Conservation (phyloP, 37 sponge, comb jelly and placozoan genomes). For the Chondrosia reniformis region DNA sequence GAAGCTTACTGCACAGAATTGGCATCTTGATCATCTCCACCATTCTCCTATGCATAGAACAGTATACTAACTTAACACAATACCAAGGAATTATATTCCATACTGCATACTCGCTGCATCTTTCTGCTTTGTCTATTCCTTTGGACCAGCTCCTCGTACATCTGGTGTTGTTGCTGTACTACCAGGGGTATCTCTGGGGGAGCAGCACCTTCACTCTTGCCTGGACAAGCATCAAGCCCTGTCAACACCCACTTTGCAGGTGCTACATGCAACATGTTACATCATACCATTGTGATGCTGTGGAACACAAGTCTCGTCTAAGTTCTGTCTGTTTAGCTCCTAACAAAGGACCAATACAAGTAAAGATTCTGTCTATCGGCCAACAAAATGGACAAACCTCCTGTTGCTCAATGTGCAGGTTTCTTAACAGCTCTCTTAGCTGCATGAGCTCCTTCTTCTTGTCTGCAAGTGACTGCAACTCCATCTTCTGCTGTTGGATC, state of each 20-base stretch:
- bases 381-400: no score
- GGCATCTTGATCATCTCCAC: neutral
- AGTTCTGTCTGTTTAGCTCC: no score
- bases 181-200: no score
- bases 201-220: no score
- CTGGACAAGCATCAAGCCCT: no score
- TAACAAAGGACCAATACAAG: no score
- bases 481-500: slow-evolving; percentile 8
- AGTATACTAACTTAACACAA: neutral
- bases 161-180: slow-evolving; percentile 34
- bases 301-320: no score
- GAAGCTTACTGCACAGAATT: neutral
- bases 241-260: no score
- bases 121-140: slow-evolving; percentile 29
- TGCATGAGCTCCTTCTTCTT: slow-evolving; percentile 17
- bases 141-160: slow-evolving; percentile 42
- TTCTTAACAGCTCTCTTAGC: slow-evolving; percentile 13
- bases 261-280: no score
- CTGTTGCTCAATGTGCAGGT: slow-evolving; percentile 4
- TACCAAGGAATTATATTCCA: no score
- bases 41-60: neutral
- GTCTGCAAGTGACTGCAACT: neutral
- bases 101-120: slow-evolving; percentile 1
- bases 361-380: no score
- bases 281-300: no score